Percentiles rank a stretch among this genome's conserved stretches.
Conservation (phyloP, 2,797 vertebrate species). For the Sciurus vulgaris region DNA sequence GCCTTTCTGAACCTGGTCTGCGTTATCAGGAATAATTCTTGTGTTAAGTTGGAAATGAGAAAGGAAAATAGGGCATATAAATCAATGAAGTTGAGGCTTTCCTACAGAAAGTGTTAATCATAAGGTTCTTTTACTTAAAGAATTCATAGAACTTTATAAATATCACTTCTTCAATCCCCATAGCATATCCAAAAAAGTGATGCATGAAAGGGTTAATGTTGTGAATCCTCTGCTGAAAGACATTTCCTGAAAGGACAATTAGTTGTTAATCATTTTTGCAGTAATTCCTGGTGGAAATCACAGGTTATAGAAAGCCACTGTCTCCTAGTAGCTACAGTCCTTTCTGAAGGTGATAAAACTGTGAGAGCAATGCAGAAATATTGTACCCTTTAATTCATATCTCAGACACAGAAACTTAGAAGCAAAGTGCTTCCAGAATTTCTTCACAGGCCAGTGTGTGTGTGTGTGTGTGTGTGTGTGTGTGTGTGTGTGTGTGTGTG, state of each 20-base stretch:
- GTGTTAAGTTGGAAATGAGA: not conserved
- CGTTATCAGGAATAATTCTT: not conserved
- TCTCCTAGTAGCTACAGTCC: not conserved
- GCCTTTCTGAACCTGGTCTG: not conserved
- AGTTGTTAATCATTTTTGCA: not conserved
- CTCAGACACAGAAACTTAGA: not conserved
- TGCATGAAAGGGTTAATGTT: not conserved
- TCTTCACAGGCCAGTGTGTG: too few relatives aligned
- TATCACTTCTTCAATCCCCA: not conserved
- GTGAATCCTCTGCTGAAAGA: not conserved
- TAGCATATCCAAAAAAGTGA: not conserved
- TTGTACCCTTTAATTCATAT: not conserved
- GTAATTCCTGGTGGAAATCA: slow-evolving; percentile 7
- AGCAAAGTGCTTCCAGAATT: not conserved
- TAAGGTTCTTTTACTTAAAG: not conserved
- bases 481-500: too few relatives aligned
- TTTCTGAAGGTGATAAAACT: not conserved
- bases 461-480: too few relatives aligned
- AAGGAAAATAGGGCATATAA: not conserved
- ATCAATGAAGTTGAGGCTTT: not conserved
- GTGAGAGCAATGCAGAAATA: not conserved
- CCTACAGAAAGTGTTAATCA: not conserved
- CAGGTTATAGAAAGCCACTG: not conserved
- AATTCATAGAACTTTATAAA: not conserved
- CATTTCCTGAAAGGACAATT: not conserved